These are phyloP conservation scores for Uria lomvia DNA, from an alignment of 2,113 vertebrate genomes.

Conservation along the genomic window DNA sequence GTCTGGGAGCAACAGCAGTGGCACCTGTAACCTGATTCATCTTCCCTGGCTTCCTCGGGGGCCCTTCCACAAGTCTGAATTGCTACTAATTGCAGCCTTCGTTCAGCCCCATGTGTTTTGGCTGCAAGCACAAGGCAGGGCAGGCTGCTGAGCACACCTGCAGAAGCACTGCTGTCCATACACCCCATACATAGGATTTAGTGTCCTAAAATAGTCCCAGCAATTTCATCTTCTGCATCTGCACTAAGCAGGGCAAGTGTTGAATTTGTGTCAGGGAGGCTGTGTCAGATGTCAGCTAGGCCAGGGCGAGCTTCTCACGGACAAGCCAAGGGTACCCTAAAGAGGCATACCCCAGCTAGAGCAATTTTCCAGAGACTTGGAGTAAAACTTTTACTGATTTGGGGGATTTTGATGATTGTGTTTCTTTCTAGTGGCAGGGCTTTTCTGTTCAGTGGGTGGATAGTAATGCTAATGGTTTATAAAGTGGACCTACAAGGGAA, in stretches of 20 bases:
- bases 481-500: neutral
- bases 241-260: neutral
- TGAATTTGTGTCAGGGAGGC: neutral
- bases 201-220: neutral
- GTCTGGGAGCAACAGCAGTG: neutral
- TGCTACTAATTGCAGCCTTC: neutral
- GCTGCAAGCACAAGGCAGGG: neutral
- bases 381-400: neutral
- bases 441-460: neutral
- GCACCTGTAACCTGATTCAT: neutral
- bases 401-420: neutral
- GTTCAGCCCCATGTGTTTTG: neutral
- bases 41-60: neutral
- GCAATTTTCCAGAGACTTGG: neutral
- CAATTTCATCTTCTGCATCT: neutral
- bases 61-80: neutral
- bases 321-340: accelerated
- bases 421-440: neutral
- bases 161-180: neutral
- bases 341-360: neutral
- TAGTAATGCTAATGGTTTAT: neutral
- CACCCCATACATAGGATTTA: neutral
- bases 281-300: neutral
- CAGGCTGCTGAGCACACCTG: neutral
- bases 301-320: neutral